Base-by-base conservation (phyloP, 2,888 invertebrate genomes). In the Meliscaeva auricollis region DNA sequence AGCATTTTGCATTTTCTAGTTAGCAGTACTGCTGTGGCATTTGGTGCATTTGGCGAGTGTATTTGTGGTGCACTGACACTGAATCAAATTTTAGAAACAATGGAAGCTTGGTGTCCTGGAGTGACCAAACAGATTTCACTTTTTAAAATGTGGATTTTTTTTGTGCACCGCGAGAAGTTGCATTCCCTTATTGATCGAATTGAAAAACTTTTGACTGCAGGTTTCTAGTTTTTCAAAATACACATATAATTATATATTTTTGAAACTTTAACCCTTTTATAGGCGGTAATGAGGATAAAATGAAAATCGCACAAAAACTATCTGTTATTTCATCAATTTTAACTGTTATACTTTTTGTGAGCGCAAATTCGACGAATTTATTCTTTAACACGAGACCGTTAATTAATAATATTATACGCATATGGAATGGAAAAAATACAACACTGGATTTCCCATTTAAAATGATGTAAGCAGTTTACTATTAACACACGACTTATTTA, bases 41-140 rank as follows among this genome's bases (percentile, higher is more conserved):
- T 89, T 52, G 91, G 90, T 0, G 90, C 89, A 7, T 78, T 89
- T 46, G 89, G 90, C 50, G 91, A 91, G 85, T 88, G 88, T 73
- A 81, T 88, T n/a, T 91, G 89, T 46, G 91, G 91, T 1, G 85
- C 89, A 50, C 58, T 88, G 6, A 84, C 90, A 87, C 70, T 90
- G 13, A 72, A 88, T 70, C 87, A 90, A 74, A 76, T 91, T 72
- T 87, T 89, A 0, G 78, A 81, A 7, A 91, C 91, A 0, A 87
- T 92, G 74, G 91, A 91, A 87, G 92, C 90, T 38, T 90, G 92
- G 84, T 91, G 91, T 87, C 91, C 91, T 9, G 90, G 89, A 50
- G 88, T 88, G 52, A 90, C 91, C 13, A 90, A 91, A 81, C 88
- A 88, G 7, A 89, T 91, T 5, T 90, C 83, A 11, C 84, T 91